Evolutionary conservation across 37 sponge, comb jelly and placozoan species (phyloP).

Genomic region (Oopsacas minuta): DNA sequence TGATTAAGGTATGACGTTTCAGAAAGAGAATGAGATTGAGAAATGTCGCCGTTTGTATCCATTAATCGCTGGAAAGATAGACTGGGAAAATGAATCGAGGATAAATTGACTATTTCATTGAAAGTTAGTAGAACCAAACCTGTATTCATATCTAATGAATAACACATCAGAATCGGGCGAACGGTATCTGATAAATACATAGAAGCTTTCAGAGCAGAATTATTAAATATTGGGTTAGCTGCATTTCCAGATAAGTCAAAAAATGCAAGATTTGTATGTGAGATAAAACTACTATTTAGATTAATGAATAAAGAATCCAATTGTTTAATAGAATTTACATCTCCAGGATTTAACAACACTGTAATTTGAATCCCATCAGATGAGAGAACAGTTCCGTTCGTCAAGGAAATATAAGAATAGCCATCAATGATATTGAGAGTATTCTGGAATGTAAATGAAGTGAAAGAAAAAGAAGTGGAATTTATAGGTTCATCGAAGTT

Average conservation of each 20-base stretch:
- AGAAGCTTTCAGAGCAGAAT: constrained; percentile 24
- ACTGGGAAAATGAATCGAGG: constrained; percentile 33
- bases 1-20: constrained; percentile 30
- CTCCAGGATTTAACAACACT: neutral
- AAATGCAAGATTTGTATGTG: neutral
- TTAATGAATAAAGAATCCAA: neutral
- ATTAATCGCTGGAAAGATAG: constrained; percentile 33
- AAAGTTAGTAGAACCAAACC: constrained; percentile 42
- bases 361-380: neutral
- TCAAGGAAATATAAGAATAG: neutral
- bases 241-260: neutral
- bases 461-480: neutral
- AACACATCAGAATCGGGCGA: constrained; percentile 41
- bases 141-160: constrained; percentile 49
- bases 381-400: neutral
- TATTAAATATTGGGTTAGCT: neutral
- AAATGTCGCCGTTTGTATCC: neutral
- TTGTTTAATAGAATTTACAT: neutral
- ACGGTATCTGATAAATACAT: constrained; percentile 23
- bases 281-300: neutral
- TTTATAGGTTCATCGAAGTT: constrained; percentile 21
- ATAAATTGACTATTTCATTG: constrained; percentile 52
- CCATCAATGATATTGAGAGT: neutral
- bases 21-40: constrained; percentile 26
- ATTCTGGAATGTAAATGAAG: neutral